Conservation (phyloP, 2,113 vertebrate genomes). For the Todiramphus saurophagus region DNA sequence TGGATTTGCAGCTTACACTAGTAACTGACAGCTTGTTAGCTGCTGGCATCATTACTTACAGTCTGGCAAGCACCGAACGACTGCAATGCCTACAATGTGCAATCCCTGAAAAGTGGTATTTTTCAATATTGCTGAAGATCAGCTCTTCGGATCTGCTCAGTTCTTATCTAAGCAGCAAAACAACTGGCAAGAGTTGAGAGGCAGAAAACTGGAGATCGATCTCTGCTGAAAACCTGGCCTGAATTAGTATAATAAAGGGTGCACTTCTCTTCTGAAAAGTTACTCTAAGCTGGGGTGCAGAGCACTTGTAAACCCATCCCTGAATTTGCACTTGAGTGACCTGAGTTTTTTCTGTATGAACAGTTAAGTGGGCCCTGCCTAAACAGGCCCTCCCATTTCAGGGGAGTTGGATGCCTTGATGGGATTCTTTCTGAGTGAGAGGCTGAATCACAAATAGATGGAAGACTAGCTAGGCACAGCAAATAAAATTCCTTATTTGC, state of each 20-base stretch:
- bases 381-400: background rate
- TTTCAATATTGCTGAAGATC: background rate
- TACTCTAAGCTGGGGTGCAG: background rate
- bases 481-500: conserved; percentile 57
- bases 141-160: background rate
- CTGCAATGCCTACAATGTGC: background rate
- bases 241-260: background rate
- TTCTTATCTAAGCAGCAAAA: background rate
- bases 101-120: background rate
- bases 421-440: conserved; percentile 46
- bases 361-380: background rate
- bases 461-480: background rate
- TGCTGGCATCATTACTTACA: conserved; percentile 43
- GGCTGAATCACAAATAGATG: conserved; percentile 40
- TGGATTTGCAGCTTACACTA: conserved; percentile 25
- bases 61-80: conserved; percentile 9
- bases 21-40: conserved; percentile 56
- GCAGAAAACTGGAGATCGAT: background rate
- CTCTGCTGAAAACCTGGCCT: background rate
- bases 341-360: background rate
- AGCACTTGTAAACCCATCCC: background rate
- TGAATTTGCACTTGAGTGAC: background rate
- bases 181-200: background rate
- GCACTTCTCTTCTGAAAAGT: background rate
- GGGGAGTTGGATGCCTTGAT: background rate